These are phyloP conservation scores for Saxidomus purpurata DNA, from an alignment of 1,140 invertebrate species.

Conservation along the genomic window DNA sequence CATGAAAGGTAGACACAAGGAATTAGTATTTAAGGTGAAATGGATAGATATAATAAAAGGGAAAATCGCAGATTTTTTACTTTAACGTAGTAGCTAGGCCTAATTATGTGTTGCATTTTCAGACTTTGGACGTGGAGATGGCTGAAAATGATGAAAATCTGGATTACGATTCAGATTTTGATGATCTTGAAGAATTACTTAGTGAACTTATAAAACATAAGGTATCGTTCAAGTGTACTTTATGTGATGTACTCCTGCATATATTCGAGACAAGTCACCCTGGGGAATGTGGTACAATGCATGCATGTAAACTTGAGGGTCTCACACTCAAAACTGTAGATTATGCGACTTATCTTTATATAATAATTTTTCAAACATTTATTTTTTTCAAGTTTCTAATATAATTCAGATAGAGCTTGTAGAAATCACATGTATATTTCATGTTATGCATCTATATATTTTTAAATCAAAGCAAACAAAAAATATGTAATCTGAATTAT, in stretches of 20 bases:
- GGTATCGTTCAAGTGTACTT: constrained; percentile 47
- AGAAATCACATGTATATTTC: background rate
- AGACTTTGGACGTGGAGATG: constrained; percentile 23
- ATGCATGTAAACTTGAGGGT: constrained; percentile 62
- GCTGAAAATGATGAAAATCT: constrained; percentile 66
- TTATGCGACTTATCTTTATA: background rate
- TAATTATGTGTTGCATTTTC: constrained; percentile 64
- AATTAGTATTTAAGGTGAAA: background rate
- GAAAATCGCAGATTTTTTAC: no score
- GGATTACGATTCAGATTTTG: constrained; percentile 63
- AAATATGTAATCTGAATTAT: background rate
- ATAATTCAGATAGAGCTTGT: background rate
- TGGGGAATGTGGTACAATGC: constrained; percentile 58
- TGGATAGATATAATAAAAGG: background rate
- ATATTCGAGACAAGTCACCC: constrained; percentile 46
- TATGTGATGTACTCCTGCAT: constrained; percentile 57
- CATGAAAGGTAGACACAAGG: no score
- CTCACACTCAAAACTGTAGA: constrained; percentile 25
- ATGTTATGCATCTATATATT: background rate
- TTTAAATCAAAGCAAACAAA: background rate
- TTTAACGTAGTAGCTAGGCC: background rate
- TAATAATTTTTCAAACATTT: background rate
- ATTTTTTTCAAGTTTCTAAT: constrained; percentile 19
- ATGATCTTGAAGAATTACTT: constrained; percentile 67
- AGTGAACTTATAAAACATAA: constrained; percentile 67